Base-by-base conservation (phyloP, 2,888 invertebrate species). In the Leptopilina drosophilae region DNA sequence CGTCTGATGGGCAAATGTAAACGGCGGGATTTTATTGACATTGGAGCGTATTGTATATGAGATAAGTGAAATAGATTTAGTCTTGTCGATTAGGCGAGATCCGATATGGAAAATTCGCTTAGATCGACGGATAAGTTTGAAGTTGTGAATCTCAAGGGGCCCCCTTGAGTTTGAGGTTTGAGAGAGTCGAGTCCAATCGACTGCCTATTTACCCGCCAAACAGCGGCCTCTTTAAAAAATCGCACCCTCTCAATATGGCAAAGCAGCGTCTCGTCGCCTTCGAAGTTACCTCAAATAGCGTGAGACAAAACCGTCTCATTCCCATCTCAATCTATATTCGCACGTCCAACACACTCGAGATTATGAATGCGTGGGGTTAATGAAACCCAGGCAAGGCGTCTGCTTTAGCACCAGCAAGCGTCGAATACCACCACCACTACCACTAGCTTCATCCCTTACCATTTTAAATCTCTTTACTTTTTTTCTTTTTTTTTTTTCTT, bases 301-400 rank as follows among this genome's bases (percentile, higher is more conserved):
- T 81, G 80, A 82, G 84, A 91, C 89, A 90, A 91, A 91, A 89
- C 89, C 87, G 87, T 90, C 91, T 91, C 91, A 91, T 91, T 91
- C 91, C 89, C 91, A 90, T 91, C 90, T 90, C 91, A 91, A 91
- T 91, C 91, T 91, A 91, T 91, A 91, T 91, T 91, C 91, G 91
- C 91, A 90, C 91, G 91, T 90, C 91, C 89, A 91, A 91, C 91
- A 91, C 89, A 90, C 91, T 91, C 89, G 90, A 91, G 91, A 89
- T 90, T 88, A 89, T 91, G 90, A 91, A 91, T 91, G 90, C 91
- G 91, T 90, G 89, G 90, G 87, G 88, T 91, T 90, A 90, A 90
- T 90, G 91, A 91, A 90, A 89, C 88, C 42, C 87, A 84, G 87
- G 85, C 85, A 87, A 89, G 90, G 90, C 90, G 90, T 89, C 89